These are phyloP conservation scores for Marmota monax DNA, from an alignment of 2,113 vertebrate genomes.

Conservation along the genomic window DNA sequence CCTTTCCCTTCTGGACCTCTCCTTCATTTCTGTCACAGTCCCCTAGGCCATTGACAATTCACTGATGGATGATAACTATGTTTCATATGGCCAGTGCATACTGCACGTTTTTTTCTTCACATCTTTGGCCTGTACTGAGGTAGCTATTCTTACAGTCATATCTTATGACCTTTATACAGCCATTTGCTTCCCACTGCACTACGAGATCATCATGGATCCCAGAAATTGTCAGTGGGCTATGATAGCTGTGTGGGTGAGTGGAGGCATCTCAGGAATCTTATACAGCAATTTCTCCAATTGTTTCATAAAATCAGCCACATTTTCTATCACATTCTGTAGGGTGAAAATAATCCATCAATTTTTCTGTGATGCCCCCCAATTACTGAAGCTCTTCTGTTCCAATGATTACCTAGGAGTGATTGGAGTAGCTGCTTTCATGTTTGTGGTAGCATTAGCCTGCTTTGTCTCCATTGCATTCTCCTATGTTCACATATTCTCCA, in stretches of 20 bases:
- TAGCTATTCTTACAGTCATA: conserved; percentile 41
- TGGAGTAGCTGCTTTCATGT: background rate
- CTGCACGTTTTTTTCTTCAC: too few species aligned
- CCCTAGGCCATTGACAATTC: too few species aligned
- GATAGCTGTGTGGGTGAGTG: conserved; percentile 37
- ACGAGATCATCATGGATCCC: conserved; percentile 59
- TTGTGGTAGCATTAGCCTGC: conserved; percentile 38
- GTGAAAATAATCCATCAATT: too few species aligned
- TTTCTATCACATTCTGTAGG: background rate
- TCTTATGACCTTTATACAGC: conserved; percentile 71
- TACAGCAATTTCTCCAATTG: background rate
- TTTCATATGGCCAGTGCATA: too few species aligned
- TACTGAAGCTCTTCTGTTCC: too few species aligned
- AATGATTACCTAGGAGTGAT: too few species aligned
- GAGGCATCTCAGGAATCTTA: conserved; percentile 51
- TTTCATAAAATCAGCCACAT: background rate
- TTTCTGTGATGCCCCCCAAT: too few species aligned
- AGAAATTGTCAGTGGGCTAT: conserved; percentile 34
- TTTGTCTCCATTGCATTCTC: conserved; percentile 61
- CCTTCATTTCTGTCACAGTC: too few species aligned
- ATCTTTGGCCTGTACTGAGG: too few species aligned
- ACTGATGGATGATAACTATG: too few species aligned
- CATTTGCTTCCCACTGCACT: conserved; percentile 71
- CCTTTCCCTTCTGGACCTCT: too few species aligned
- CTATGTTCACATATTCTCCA: conserved; percentile 69